Conservation (phyloP, 2,888 invertebrate genomes). For the Caenorhabditis wallacei region DNA sequence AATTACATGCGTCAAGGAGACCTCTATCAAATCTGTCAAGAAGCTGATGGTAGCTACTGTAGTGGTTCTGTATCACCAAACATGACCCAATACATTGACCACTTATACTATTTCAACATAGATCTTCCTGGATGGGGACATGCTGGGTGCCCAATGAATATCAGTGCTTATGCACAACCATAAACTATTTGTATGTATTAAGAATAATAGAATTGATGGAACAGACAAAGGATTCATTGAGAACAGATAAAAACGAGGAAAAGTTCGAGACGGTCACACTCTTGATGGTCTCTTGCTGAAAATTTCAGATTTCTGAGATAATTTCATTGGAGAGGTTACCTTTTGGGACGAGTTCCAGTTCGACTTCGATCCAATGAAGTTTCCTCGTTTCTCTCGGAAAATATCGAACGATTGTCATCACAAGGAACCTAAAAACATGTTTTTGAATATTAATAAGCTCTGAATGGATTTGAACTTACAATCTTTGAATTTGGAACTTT, state of each 20-base stretch:
- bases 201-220: too few species aligned
- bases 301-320: too few species aligned
- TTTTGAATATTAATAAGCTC: too few species aligned
- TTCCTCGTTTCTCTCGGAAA: slow-evolving; percentile 32
- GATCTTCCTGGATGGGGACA: slow-evolving; percentile 52
- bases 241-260: too few species aligned
- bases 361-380: slow-evolving; percentile 28
- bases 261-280: too few species aligned
- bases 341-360: slow-evolving; percentile 13
- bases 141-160: slow-evolving; percentile 57
- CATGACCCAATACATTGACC: slow-evolving; percentile 15
- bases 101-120: slow-evolving; percentile 59
- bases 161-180: slow-evolving; percentile 49
- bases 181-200: not conserved
- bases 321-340: too few species aligned
- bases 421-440: slow-evolving; percentile 7
- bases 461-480: not conserved
- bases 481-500: slow-evolving; percentile 7
- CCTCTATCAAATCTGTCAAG: slow-evolving; percentile 47
- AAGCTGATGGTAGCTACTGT: slow-evolving; percentile 51
- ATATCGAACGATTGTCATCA: slow-evolving; percentile 45
- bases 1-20: slow-evolving; percentile 57
- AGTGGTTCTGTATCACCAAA: slow-evolving; percentile 24
- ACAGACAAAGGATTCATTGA: too few species aligned
- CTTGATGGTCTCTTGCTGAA: too few species aligned